Conservation (phyloP, 2,888 invertebrate genomes). For the Dorcus parallelipipedus region DNA sequence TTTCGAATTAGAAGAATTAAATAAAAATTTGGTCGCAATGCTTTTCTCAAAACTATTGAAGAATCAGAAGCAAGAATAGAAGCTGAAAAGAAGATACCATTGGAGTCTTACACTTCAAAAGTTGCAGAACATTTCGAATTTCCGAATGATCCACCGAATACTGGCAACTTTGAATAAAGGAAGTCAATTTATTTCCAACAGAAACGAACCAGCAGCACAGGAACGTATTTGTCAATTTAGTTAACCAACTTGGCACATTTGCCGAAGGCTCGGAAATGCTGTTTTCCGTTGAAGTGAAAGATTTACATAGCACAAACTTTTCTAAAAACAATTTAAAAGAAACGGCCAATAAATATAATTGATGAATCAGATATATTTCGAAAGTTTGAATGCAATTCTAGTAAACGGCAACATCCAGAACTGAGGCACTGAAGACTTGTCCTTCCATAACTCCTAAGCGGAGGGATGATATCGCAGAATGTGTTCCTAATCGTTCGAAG, state of each 20-base stretch:
- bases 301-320: conserved; percentile 84
- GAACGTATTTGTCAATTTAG: conserved; percentile 94
- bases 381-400: conserved; percentile 79
- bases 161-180: conserved; percentile 89
- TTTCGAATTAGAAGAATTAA: no score
- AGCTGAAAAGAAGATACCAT: no score
- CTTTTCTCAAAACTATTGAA: conserved; percentile 65
- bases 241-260: conserved; percentile 79
- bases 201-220: conserved; percentile 84
- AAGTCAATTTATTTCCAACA: conserved; percentile 97
- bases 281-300: conserved; percentile 92
- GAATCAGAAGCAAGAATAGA: conserved; percentile 74
- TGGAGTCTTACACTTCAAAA: no score
- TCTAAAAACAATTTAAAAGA: conserved; percentile 81
- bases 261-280: conserved; percentile 60
- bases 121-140: conserved; percentile 45
- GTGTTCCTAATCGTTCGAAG: conserved; percentile 86
- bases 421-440: conserved; percentile 91
- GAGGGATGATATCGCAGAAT: conserved; percentile 94
- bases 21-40: conserved; percentile 67
- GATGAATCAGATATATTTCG: conserved; percentile 72
- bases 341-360: conserved; percentile 75
- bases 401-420: conserved; percentile 93
- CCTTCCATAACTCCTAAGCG: conserved; percentile 82
- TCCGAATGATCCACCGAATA: conserved; percentile 82